Conservation (phyloP, 1,140 invertebrate species). For the Drosophila littoralis region DNA sequence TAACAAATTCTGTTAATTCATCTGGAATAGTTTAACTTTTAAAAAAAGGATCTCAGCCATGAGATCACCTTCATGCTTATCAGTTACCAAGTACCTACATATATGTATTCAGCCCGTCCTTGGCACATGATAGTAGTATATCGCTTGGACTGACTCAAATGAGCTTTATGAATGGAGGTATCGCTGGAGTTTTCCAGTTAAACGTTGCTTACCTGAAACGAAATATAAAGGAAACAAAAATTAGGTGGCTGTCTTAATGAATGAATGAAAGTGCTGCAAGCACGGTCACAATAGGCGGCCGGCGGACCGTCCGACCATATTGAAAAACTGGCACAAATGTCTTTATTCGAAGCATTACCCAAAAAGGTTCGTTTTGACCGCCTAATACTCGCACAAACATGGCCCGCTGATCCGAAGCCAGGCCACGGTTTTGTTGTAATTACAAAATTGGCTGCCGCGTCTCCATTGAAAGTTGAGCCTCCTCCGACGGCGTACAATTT, state of each 20-base stretch:
- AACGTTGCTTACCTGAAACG: constrained; percentile 65
- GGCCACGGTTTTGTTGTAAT: constrained; percentile 57
- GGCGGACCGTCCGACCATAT: constrained; percentile 49
- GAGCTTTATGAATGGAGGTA: constrained; percentile 55
- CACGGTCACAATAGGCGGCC: constrained; percentile 23
- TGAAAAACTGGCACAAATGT: constrained; percentile 73
- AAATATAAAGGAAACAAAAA: constrained; percentile 53
- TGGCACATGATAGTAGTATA: constrained; percentile 15
- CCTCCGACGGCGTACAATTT: constrained; percentile 44
- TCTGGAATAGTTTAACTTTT: no score
- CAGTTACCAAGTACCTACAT: neutral
- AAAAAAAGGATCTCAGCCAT: no score
- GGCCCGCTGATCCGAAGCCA: constrained; percentile 17
- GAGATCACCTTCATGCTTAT: neutral
- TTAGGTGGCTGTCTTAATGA: constrained; percentile 46
- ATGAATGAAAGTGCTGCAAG: constrained; percentile 22
- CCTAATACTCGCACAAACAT: constrained; percentile 44
- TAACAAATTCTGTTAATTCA: no score
- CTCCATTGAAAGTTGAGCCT: constrained; percentile 49
- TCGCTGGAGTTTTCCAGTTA: constrained; percentile 24
- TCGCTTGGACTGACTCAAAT: constrained; percentile 66
- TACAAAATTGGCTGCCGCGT: constrained; percentile 71
- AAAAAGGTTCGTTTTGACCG: constrained; percentile 52
- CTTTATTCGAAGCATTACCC: constrained; percentile 55
- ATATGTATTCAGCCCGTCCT: neutral